A percentile compares a stretch with the other conserved stretches of the same genome.
Evolutionary conservation across 35 echinoderm and acorn worm genomes (phyloP).

Genomic region (Lytechinus pictus): DNA sequence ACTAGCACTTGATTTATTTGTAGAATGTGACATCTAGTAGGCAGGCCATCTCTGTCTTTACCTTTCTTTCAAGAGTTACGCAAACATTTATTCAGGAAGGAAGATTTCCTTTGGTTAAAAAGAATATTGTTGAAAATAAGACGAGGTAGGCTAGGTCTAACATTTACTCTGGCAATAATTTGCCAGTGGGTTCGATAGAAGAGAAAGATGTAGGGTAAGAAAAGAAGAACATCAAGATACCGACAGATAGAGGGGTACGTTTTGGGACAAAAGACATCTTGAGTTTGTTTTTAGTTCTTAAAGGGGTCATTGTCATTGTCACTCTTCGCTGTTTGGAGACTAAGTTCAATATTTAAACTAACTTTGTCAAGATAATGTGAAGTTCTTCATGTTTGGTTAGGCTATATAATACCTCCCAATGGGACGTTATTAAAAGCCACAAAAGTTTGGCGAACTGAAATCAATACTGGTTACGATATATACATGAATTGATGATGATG

Average conservation of each 20-base stretch:
- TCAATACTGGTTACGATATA: background rate
- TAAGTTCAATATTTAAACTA: slow-evolving; percentile 6
- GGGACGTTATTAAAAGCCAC: background rate
- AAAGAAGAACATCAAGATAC: background rate
- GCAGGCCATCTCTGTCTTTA: background rate
- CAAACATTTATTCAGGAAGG: slow-evolving; percentile 30
- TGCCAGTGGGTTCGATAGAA: background rate
- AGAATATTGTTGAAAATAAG: background rate
- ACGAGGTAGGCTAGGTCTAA: background rate
- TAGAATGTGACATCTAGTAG: slow-evolving; percentile 17
- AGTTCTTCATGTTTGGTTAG: background rate
- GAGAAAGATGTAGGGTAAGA: background rate
- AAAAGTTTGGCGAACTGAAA: background rate
- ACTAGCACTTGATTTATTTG: background rate
- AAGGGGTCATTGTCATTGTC: slow-evolving; percentile 6
- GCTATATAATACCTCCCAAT: slow-evolving; percentile 2
- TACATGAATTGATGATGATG: background rate
- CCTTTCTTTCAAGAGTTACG: slow-evolving; percentile 2
- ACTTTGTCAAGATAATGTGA: background rate
- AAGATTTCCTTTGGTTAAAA: background rate
- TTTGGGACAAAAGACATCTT: background rate
- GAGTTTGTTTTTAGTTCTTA: background rate
- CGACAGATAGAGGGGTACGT: background rate
- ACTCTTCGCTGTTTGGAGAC: background rate
- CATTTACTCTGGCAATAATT: slow-evolving; percentile 18